Percentiles rank a stretch among this genome's conserved stretches.
These are phyloP conservation scores for Thaumetopoea pityocampa DNA, from an alignment of 1,140 invertebrate species.

Conservation along the genomic window DNA sequence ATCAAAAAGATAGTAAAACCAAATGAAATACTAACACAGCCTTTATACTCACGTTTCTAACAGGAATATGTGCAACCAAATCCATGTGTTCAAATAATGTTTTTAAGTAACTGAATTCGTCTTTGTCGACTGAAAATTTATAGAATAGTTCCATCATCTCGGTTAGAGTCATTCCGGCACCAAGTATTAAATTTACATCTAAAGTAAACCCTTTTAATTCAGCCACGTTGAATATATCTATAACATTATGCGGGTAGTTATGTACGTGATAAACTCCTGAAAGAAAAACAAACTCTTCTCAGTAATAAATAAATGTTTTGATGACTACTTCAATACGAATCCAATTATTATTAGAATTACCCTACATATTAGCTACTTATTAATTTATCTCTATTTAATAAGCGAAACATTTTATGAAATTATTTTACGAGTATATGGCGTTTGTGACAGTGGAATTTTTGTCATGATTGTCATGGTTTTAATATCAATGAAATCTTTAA, in stretches of 20 bases:
- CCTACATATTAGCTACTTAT: constrained; percentile 1
- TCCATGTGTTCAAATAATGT: constrained; percentile 77
- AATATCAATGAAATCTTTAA: no score
- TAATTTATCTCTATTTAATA: no score
- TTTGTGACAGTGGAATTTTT: no score
- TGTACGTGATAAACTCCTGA: constrained; percentile 61
- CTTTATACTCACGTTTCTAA: constrained; percentile 78
- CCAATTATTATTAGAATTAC: neutral
- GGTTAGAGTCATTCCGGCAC: constrained; percentile 80
- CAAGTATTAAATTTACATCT: constrained; percentile 75
- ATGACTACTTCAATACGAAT: constrained; percentile 1
- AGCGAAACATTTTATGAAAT: no score
- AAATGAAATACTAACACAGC: neutral
- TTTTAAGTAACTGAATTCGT: constrained; percentile 65
- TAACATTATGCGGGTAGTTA: constrained; percentile 73
- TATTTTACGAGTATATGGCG: no score
- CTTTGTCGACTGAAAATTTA: constrained; percentile 68
- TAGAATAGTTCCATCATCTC: constrained; percentile 80
- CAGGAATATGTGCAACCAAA: constrained; percentile 83
- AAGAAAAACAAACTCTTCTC: constrained; percentile 17
- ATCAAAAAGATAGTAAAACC: neutral
- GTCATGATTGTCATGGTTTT: no score
- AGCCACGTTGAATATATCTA: constrained; percentile 83
- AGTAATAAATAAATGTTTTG: no score
- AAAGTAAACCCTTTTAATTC: constrained; percentile 79